Evolutionary conservation across 2,888 invertebrate genomes (phyloP).

Genomic region (Himalopsyche anomala): DNA sequence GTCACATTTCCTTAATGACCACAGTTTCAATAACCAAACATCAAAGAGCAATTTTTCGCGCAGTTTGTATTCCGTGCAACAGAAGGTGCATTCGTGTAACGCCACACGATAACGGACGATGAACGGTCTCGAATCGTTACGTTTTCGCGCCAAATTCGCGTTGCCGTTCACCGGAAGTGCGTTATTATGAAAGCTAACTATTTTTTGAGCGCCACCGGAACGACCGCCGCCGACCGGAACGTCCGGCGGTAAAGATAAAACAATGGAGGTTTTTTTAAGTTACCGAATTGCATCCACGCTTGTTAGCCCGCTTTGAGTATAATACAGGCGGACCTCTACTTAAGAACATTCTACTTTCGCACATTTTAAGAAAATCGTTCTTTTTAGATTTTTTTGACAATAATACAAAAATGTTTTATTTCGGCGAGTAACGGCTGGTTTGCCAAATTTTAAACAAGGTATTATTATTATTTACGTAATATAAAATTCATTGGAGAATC

Average conservation of each 20-base stretch:
- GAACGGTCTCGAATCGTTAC: slow-evolving; percentile 25
- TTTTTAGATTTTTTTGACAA: too few relatives aligned
- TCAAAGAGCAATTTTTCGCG: not conserved
- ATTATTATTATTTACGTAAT: too few relatives aligned
- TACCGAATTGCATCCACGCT: not conserved
- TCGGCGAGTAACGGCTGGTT: too few relatives aligned
- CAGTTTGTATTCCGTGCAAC: not conserved
- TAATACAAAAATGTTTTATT: too few relatives aligned
- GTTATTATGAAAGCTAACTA: slow-evolving; percentile 11
- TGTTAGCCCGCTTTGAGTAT: not conserved
- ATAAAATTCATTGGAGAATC: too few relatives aligned
- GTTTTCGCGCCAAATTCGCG: slow-evolving; percentile 16
- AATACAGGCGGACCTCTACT: too few relatives aligned
- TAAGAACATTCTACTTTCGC: too few relatives aligned
- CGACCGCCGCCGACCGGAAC: slow-evolving; percentile 21
- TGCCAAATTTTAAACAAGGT: too few relatives aligned
- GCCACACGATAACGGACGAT: not conserved
- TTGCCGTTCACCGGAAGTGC: slow-evolving; percentile 1
- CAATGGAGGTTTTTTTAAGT: not conserved
- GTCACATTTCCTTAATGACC: too few relatives aligned
- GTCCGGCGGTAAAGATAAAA: slow-evolving; percentile 30
- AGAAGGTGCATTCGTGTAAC: not conserved
- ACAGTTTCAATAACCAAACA: not conserved
- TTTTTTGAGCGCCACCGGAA: slow-evolving; percentile 30
- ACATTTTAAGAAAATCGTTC: too few relatives aligned